Evolutionary conservation across 2,797 vertebrate genomes (phyloP).

Genomic region (Silurus lanzhouensis): DNA sequence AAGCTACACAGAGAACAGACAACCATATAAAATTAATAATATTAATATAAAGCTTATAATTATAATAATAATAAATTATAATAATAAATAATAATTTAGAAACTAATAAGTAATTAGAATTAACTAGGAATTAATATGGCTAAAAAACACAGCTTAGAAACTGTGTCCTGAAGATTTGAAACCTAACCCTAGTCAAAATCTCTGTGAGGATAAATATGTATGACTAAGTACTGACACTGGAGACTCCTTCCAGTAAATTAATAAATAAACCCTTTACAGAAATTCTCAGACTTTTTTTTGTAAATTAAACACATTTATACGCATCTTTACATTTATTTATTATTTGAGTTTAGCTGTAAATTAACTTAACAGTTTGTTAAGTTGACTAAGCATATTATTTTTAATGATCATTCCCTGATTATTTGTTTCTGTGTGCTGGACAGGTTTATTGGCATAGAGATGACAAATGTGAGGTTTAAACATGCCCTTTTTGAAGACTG

Average conservation of each 20-base stretch:
- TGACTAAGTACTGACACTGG: not conserved
- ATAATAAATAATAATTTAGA: no score
- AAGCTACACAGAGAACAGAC: not conserved
- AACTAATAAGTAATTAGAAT: no score
- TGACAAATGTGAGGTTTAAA: constrained; percentile 92
- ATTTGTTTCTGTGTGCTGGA: not conserved
- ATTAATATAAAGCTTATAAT: no score
- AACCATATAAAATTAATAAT: no score
- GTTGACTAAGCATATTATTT: not conserved
- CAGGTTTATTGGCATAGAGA: constrained; percentile 91
- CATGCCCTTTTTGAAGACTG: constrained; percentile 90
- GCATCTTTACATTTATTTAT: no score
- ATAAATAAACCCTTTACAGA: not conserved
- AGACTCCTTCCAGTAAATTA: not conserved
- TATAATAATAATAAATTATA: no score
- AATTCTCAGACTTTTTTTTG: not conserved
- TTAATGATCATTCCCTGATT: not conserved
- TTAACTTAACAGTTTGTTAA: not conserved
- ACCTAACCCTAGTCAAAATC: not conserved
- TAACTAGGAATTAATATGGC: no score
- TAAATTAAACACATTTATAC: no score
- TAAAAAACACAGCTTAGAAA: not conserved
- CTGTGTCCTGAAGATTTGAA: not conserved
- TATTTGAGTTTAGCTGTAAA: not conserved
- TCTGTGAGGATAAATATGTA: no score